These are phyloP conservation scores for Otus sunia DNA, from an alignment of 2,113 vertebrate species.

Conservation along the genomic window DNA sequence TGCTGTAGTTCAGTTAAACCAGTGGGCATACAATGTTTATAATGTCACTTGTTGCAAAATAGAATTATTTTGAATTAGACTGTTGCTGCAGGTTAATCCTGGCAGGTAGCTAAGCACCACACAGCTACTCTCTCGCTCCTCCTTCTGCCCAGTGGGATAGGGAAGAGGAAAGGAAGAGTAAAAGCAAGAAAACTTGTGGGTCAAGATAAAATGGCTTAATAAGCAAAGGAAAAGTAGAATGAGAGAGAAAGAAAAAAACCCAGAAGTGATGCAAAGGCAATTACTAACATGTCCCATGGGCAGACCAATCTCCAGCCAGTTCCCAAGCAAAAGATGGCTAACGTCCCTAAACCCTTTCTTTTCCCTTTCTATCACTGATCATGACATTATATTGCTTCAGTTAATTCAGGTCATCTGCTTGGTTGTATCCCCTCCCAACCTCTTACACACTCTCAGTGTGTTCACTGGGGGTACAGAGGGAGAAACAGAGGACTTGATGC, in stretches of 20 bases:
- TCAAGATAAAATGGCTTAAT: not conserved
- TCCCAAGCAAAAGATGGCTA: not conserved
- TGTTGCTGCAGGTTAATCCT: not conserved
- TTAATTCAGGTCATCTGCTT: not conserved
- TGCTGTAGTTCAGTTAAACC: not conserved
- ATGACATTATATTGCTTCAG: not conserved
- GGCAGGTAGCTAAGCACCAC: not conserved
- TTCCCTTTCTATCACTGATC: not conserved
- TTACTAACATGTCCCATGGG: not conserved
- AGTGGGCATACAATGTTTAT: not conserved
- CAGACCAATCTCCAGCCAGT: not conserved
- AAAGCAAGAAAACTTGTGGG: not conserved
- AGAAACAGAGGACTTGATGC: not conserved
- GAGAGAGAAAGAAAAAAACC: not conserved
- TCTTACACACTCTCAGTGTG: fast-evolving
- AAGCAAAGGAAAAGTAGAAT: not conserved
- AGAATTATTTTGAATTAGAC: not conserved
- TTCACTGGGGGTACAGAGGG: not conserved
- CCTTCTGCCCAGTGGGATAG: not conserved
- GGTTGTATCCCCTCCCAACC: not conserved
- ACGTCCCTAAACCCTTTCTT: not conserved
- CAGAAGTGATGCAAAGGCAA: not conserved
- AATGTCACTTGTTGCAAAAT: not conserved
- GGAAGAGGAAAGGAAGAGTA: not conserved
- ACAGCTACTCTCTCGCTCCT: not conserved